phyloP scores from a whole-genome alignment of 2,888 invertebrate genomes.

The Colostygia pectinataria region DNA sequence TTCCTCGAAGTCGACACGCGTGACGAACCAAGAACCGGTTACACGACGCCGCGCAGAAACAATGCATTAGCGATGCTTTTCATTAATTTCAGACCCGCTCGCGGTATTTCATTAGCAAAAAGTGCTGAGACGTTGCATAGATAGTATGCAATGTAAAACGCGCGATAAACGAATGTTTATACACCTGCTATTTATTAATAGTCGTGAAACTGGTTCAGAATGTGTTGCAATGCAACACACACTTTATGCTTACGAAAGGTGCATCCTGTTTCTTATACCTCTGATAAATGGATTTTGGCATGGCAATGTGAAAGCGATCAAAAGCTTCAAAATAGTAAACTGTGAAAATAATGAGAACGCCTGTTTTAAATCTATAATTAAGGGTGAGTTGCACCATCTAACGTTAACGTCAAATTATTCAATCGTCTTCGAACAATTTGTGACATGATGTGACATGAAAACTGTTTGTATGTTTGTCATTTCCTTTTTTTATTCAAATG shows the following conservation, averaged over 20 bases:
- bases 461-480: no score
- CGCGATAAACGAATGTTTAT: conserved; percentile 45
- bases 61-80: conserved; percentile 68
- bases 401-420: no score
- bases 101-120: conserved; percentile 53
- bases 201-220: conserved; percentile 41
- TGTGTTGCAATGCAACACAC: conserved; percentile 45
- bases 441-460: no score
- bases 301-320: conserved; percentile 43
- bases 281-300: conserved; percentile 36
- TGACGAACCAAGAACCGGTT: conserved; percentile 70
- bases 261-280: conserved; percentile 41
- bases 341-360: conserved; percentile 50
- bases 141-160: conserved; percentile 38
- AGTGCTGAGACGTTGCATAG: conserved; percentile 42
- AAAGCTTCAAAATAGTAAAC: conserved; percentile 46
- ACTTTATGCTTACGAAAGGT: conserved; percentile 37
- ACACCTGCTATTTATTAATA: conserved; percentile 44
- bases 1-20: conserved; percentile 72
- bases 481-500: no score
- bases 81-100: conserved; percentile 60
- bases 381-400: no score
- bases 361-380: no score
- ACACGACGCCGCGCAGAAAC: conserved; percentile 71
- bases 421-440: no score